These are phyloP conservation scores for Graptemys geographica DNA, from an alignment of 2,797 vertebrate species.

Conservation along the genomic window DNA sequence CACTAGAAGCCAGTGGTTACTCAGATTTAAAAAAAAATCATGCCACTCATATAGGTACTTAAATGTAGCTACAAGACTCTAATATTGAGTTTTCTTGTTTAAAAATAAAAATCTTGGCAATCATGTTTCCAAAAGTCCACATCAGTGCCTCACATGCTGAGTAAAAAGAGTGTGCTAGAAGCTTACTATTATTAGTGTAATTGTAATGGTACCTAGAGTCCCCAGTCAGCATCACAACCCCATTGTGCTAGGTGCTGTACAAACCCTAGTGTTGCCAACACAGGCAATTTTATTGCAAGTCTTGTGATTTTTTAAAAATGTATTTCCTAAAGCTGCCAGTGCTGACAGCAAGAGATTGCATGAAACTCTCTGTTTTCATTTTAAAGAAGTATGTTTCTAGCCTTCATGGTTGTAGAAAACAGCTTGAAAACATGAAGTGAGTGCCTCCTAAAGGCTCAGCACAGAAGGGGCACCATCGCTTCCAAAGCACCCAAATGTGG, in stretches of 20 bases:
- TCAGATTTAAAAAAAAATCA: not conserved
- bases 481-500: too few species aligned
- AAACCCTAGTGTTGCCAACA: not conserved
- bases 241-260: not conserved
- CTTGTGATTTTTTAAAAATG: not conserved
- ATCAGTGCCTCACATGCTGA: not conserved
- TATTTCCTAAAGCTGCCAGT: not conserved
- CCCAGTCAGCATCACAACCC: not conserved
- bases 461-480: too few species aligned
- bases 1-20: not conserved
- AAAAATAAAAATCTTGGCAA: not conserved
- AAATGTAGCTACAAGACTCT: accelerated
- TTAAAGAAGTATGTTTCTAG: not conserved
- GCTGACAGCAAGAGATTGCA: not conserved
- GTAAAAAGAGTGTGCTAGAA: not conserved
- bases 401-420: not conserved
- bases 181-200: not conserved
- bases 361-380: not conserved
- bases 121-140: not conserved
- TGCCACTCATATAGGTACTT: not conserved
- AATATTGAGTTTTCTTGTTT: not conserved
- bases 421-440: not conserved
- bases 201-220: not conserved
- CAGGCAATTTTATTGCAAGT: not conserved
- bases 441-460: too few species aligned